Evolutionary conservation across 2,888 invertebrate genomes (phyloP), one percentile per base, ranked within the genome.

Genomic region (Chrysotoxum bicinctum): DNA sequence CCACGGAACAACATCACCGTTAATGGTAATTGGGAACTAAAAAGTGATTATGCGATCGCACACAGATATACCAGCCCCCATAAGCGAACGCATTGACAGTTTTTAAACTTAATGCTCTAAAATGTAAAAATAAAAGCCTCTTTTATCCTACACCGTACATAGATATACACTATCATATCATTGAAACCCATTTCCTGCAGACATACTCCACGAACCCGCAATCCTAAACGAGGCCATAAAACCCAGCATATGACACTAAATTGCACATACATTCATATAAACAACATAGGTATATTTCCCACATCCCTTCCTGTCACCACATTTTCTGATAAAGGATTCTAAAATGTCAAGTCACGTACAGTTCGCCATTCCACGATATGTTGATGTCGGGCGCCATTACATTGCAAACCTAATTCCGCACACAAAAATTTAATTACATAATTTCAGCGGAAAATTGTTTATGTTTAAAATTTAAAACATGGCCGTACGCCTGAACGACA

Each of bases 321-420:
- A 50, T 26, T 26, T 50, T n/a, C n/a, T 19, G 62, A 68, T 69
- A 80, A 48, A 43, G 70, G 70, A 66, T 58, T 30, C 81, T 66
- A 81, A 64, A 76, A 81, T 76, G 70, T 76, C 76, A 70, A 58
- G 76, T 81, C 81, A 81, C 81, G 76, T 81, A 52, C 30, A 54
- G 26, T 37, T 43, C 72, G 45, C 32, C 72, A 60, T 58, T 35
- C 58, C 35, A 30, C 7, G 64, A 3, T 21, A 8, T 37, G 3
- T 9, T 32, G 12, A 9, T 35, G 35, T 32, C 35, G 56, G 40
- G 21, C 56, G 48, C 40, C 78, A 78, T 78, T 72, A 72, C 58
- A 75, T 54, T 60, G 23, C 60, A 23, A 54, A 62, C 37, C 54
- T 21, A 69, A 12, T 62, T 54, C 54, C 70, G 40, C 81, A 66